Evolutionary conservation across 2,797 vertebrate species (phyloP), one percentile per base, ranked within the genome.

Genomic region (Sphenodon punctatus): DNA sequence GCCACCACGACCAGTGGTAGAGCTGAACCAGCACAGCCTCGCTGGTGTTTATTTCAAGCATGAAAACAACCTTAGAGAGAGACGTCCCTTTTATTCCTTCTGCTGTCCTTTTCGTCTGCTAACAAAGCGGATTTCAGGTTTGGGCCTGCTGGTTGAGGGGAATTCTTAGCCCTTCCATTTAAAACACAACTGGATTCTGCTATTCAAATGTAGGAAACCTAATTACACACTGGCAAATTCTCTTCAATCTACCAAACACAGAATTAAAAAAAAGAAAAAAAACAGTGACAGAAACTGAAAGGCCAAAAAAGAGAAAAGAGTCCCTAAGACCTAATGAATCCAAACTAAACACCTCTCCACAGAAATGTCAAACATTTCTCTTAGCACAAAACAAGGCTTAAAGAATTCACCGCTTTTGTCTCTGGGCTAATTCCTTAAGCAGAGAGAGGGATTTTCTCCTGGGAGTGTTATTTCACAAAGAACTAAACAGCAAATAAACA

Each of bases 251-350:
- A 96, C 97, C 96, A 97, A 97, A 97, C 96, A 97, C 93, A 95
- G 92, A 34, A 42, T 61, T 22, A 13, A 19, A 10, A 43, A 22
- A 17, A 15, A 27, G 64, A 89, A 89, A 92, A 94, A 94, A 93
- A 93, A 96, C 94, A 95, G 95, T 95, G 95, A 95, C 95, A 96
- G 94, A 96, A 95, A 95, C 96, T 97, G 96, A 97, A 97, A 95
- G 96, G 93, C 95, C 95, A 93, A 93, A 92, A 94, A 92, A 94
- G 92, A 96, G 95, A 96, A 96, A 96, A 95, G 96, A 96, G 94
- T 96, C 92, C 95, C 93, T 95, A 96, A 97, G 96, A 97, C 97
- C 97, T 98, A 98, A 99, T 99, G 97, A 99, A 98, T 98, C 98
- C 97, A 98, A 97, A 97, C 97, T 97, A 98, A 98, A 96, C 97